Base-by-base conservation (phyloP, 2,113 vertebrate species). In the Lepidothrix coronata region DNA sequence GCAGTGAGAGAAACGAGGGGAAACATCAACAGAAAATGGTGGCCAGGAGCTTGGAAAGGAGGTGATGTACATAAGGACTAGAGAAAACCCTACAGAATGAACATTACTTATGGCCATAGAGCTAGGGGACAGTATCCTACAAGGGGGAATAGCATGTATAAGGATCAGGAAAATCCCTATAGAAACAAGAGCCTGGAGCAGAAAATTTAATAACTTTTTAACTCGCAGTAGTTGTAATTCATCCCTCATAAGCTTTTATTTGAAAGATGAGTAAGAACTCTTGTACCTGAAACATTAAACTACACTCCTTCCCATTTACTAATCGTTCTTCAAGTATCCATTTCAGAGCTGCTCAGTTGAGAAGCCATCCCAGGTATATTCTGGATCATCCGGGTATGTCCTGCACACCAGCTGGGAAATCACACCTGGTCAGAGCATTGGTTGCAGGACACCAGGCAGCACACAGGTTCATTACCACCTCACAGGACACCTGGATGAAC, bases 261-360 rank as follows among this genome's bases (percentile, higher is more conserved):
- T 80, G 58, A 79, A 82, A 39, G 49, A 93, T 5, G 7, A 54
- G 41, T 43, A 75, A 41, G 73, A 92, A 54, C 12, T 89, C 65
- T 14, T 0, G 0, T 16, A 48, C 14, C 30, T 35, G 7, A 63
- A 71, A 62, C 39, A 67, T 37, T 20, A 52, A 86, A 74, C 5
- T 10, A 7, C 0, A 0, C 31, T 85, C 20, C 35, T 89, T 63
- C 33, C 13, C 2, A 0, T 44, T 85, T 70, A 80, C 25, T 52
- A 5, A 44, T 43, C 0, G 0, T 27, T 74, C 33, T 31, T 3
- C 0, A 58, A 59, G 30, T 3, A 51, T 39, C 61, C 21, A 0
- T 46, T 59, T 43, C 57, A 54, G 59, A 86, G 20, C 30, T 33
- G 30, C 27, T 14, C 55, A 52, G n/a, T 12, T 18, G 62, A 81